Base-by-base conservation (phyloP, 1,140 invertebrate species). In the Drosophila kikkawai region DNA sequence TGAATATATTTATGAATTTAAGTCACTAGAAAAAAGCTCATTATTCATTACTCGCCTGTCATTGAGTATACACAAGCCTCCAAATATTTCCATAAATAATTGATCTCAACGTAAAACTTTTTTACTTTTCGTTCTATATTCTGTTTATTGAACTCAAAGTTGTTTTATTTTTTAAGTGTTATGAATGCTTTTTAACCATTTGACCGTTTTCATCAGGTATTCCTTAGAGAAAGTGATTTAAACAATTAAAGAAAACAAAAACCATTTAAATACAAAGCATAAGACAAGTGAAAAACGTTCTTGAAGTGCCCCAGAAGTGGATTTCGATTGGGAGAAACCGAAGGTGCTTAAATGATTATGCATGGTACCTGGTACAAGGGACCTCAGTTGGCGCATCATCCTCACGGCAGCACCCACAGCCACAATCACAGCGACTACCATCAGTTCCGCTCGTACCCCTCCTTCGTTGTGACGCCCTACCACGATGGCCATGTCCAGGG, bases 351-450 rank as follows among this genome's bases (percentile, higher is more conserved):
- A 91, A 92, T 92, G 91, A 92, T 92, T 92, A 92, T 92, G 91
- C 91, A 92, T 92, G 91, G 91, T 92, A 92, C 91, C 73, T 92
- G 91, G 91, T 92, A 92, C 84, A 92, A 92, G 82, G 91, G 91
- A 92, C 91, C 91, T 79, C 91, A 92, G 82, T 76, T 92, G 91
- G 83, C 91, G 65, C 91, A 92, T 88, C 90, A 91, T 85, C 82
- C 91, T 80, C 91, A 92, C 61, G 55, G 74, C 68, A 75, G 61
- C 55, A 57, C 41, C 34, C 71, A 73, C 41, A 74, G 70, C 26
- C 71, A 75, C 29, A 22, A 15, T 13, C 70, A 71, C 42, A 77
- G 64, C 56, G 90, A 91, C 44, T 91, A 91, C 60, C 82, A 87
- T 70, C 91, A 92, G 75, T 92, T 90, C 74, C 91, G 91, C 53